Conservation (phyloP, 2,113 vertebrate species). For the Progne subis region DNA sequence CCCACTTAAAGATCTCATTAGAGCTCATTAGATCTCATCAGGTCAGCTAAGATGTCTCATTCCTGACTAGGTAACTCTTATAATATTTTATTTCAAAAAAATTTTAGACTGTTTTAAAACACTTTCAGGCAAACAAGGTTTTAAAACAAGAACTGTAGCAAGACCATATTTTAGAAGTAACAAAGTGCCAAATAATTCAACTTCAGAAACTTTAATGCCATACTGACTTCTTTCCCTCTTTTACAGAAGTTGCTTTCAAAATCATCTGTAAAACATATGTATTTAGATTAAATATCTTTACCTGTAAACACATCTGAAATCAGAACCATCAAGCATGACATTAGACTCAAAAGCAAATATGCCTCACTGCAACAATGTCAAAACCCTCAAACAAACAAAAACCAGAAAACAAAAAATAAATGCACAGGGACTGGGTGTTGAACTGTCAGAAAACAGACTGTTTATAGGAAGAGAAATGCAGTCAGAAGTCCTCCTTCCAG, state of each 20-base stretch:
- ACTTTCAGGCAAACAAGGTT: background rate
- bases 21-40: too few species aligned
- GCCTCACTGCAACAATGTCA: background rate
- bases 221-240: background rate
- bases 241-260: background rate
- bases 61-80: background rate
- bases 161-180: background rate
- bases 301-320: background rate
- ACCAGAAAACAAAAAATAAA: background rate
- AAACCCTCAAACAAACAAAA: background rate
- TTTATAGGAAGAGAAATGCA: background rate
- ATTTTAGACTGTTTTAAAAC: background rate
- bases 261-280: background rate
- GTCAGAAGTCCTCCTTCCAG: background rate
- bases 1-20: background rate
- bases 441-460: background rate
- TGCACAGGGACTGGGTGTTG: fast-evolving
- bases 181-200: background rate
- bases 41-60: background rate
- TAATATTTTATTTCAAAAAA: background rate
- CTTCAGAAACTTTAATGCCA: background rate
- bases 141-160: background rate
- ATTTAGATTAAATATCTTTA: background rate
- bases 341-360: background rate
- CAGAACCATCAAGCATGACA: background rate